Percentiles rank a stretch among this genome's conserved stretches.
phyloP scores from a whole-genome alignment of 2,888 invertebrate genomes.

The Rugalucina vietnamica region DNA sequence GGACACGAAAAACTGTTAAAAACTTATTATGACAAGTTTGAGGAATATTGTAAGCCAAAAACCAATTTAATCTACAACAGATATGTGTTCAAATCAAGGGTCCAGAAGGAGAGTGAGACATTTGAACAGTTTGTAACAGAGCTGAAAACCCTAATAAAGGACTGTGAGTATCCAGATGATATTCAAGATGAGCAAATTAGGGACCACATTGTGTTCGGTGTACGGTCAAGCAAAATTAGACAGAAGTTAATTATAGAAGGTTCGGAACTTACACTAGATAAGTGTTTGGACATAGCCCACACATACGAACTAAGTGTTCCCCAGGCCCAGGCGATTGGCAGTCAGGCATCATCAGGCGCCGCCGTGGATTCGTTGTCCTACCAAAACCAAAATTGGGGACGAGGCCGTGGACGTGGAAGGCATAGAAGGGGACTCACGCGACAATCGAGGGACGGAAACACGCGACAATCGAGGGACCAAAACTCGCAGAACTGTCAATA shows the following conservation, averaged over 20 bases:
- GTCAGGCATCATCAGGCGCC: background rate
- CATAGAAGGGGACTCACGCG: background rate
- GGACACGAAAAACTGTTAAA: conserved; percentile 36
- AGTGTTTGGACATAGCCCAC: conserved; percentile 45
- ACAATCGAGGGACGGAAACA: background rate
- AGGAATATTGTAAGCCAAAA: conserved; percentile 43
- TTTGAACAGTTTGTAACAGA: conserved; percentile 54
- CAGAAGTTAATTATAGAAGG: conserved; percentile 47
- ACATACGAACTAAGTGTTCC: conserved; percentile 23
- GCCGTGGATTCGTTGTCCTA: background rate
- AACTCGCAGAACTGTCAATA: background rate
- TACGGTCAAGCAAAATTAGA: conserved; percentile 20
- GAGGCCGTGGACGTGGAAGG: background rate
- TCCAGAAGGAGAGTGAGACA: conserved; percentile 21
- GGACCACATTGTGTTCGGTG: conserved; percentile 52
- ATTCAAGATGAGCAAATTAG: conserved; percentile 35
- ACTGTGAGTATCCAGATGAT: conserved; percentile 40
- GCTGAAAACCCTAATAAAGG: conserved; percentile 35
- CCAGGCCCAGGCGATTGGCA: background rate
- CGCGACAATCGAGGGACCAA: background rate
- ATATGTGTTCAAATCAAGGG: conserved; percentile 28
- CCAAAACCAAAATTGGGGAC: background rate
- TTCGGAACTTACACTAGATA: conserved; percentile 29
- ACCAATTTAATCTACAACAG: conserved; percentile 34
- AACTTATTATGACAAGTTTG: conserved; percentile 31